Percentiles rank a stretch among this genome's conserved stretches.
Evolutionary conservation across 2,797 vertebrate species (phyloP).

Genomic region (Melanotaenia parkinsoni): DNA sequence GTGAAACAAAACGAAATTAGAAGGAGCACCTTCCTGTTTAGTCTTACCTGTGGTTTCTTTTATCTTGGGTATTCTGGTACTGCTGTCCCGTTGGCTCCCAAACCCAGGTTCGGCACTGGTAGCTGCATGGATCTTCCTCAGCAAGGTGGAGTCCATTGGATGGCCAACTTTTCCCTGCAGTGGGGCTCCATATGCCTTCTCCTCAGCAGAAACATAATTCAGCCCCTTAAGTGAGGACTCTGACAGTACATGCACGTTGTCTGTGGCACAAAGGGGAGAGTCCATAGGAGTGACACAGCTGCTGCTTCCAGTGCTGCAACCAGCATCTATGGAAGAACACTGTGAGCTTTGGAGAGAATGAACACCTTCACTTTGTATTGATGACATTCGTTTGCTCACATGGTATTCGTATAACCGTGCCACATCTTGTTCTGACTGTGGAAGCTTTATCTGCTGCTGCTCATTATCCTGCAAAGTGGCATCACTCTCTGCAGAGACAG

Average conservation of each 20-base stretch:
- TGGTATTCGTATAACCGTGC: slow-evolving; percentile 91
- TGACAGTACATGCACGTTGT: slow-evolving; percentile 88
- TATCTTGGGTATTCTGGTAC: slow-evolving; percentile 95
- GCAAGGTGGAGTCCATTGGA: slow-evolving; percentile 87
- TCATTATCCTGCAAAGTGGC: slow-evolving; percentile 79
- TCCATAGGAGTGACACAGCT: slow-evolving; percentile 92
- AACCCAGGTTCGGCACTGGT: slow-evolving; percentile 89
- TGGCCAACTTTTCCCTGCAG: slow-evolving; percentile 84
- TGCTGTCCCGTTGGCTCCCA: slow-evolving; percentile 88
- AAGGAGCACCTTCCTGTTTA: slow-evolving; percentile 64
- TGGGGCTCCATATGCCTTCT: slow-evolving; percentile 84
- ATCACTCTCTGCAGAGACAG: slow-evolving; percentile 77
- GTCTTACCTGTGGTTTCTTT: slow-evolving; percentile 99
- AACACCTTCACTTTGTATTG: slow-evolving; percentile 92
- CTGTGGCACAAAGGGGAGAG: slow-evolving; percentile 90
- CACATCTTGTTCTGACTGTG: slow-evolving; percentile 85
- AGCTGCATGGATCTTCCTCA: slow-evolving; percentile 89
- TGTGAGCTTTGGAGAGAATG: slow-evolving; percentile 96
- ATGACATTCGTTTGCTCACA: slow-evolving; percentile 93
- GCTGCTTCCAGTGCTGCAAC: slow-evolving; percentile 94
- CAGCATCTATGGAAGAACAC: slow-evolving; percentile 95
- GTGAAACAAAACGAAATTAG: slow-evolving; percentile 3
- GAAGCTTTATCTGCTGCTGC: slow-evolving; percentile 80
- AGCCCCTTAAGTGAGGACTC: slow-evolving; percentile 88
- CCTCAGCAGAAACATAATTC: slow-evolving; percentile 85